These are phyloP conservation scores for Syrista parreyssii DNA, from an alignment of 2,888 invertebrate species.

Conservation along the genomic window DNA sequence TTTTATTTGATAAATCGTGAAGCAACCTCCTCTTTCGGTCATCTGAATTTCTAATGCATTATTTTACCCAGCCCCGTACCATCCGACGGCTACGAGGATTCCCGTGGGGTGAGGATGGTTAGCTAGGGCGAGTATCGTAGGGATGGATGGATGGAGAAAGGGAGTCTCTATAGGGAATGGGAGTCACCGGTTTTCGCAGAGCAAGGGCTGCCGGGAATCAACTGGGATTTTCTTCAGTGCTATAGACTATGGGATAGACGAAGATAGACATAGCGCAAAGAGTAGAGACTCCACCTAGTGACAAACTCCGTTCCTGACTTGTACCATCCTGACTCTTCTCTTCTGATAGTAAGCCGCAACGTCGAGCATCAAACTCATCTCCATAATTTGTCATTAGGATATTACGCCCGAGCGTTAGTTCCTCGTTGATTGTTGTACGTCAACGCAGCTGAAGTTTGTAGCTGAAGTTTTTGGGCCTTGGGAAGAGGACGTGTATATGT, in stretches of 20 bases:
- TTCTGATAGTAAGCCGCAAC: background rate
- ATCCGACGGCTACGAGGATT: constrained; percentile 17
- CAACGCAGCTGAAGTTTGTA: background rate
- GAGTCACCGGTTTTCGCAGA: background rate
- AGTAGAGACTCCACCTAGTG: background rate
- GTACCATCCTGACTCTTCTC: background rate
- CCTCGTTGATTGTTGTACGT: constrained; percentile 1
- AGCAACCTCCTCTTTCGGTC: constrained; percentile 58
- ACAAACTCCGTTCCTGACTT: background rate
- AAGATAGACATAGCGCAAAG: background rate
- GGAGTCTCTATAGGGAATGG: constrained; percentile 14
- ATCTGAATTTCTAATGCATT: constrained; percentile 66
- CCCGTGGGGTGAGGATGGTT: constrained; percentile 13
- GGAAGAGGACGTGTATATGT: background rate
- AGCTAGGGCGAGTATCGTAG: background rate
- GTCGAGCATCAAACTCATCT: constrained; percentile 18
- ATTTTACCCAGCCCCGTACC: constrained; percentile 50
- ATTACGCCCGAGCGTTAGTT: constrained; percentile 16
- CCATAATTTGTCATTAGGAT: constrained; percentile 25
- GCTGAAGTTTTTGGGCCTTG: background rate
- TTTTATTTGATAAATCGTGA: constrained; percentile 62
- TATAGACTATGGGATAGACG: background rate
- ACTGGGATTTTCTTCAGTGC: background rate
- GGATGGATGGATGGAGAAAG: background rate
- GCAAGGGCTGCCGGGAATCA: background rate